These are phyloP conservation scores for Agrochola circellaris DNA, from an alignment of 2,888 invertebrate species.

Conservation along the genomic window DNA sequence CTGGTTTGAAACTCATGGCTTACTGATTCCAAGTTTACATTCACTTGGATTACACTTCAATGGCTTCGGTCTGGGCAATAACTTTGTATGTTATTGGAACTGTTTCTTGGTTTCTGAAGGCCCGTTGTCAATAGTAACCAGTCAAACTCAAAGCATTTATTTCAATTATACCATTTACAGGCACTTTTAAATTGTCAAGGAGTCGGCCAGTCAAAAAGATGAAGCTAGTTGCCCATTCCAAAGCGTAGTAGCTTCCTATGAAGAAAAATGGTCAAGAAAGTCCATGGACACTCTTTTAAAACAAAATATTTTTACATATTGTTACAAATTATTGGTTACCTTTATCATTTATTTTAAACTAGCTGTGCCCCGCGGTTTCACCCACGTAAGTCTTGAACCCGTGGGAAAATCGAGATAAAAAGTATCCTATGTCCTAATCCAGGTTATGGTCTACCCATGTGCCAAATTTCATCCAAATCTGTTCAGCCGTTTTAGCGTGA, in stretches of 20 bases:
- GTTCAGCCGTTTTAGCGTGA: too few species aligned
- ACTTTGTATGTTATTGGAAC: neutral
- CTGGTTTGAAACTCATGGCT: constrained; percentile 44
- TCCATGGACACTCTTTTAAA: neutral
- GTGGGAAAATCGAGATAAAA: too few species aligned
- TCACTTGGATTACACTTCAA: constrained; percentile 33
- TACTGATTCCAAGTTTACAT: constrained; percentile 40
- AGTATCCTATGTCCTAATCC: too few species aligned
- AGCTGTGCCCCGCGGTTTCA: too few species aligned
- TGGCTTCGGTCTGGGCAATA: constrained; percentile 3
- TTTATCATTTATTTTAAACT: too few species aligned
- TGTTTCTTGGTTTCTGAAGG: neutral
- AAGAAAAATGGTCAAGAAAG: neutral
- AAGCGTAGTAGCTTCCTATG: neutral
- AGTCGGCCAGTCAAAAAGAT: neutral
- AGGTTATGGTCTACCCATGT: too few species aligned
- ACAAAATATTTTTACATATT: neutral
- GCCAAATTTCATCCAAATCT: too few species aligned
- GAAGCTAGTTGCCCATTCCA: neutral
- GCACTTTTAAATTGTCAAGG: neutral
- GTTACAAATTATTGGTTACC: neutral
- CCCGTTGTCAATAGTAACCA: neutral
- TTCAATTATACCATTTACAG: neutral
- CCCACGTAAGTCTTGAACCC: too few species aligned
- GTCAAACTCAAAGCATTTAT: neutral